phyloP scores from a whole-genome alignment of 2,797 vertebrate species.

The Glossophaga mutica region DNA sequence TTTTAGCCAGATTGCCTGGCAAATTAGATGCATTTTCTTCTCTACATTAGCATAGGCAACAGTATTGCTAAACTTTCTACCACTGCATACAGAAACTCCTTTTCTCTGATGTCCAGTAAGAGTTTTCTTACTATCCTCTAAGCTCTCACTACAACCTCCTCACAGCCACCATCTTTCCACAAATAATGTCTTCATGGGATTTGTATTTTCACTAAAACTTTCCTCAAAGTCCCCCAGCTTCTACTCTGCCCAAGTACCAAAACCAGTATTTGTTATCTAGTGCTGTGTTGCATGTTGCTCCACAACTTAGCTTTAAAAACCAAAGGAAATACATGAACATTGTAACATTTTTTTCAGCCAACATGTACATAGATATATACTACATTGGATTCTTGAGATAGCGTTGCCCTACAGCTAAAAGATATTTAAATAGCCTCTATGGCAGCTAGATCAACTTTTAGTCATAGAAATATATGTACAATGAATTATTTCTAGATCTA shows the following conservation, averaged over 20 bases:
- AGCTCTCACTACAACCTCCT: not conserved
- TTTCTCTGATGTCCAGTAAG: not conserved
- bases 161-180: not conserved
- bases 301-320: conserved; percentile 2
- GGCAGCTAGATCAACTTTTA: conserved; percentile 10
- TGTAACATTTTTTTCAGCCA: not conserved
- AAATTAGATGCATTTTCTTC: not conserved
- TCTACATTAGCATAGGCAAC: not conserved
- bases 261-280: not conserved
- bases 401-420: not conserved
- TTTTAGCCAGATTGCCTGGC: not conserved
- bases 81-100: not conserved
- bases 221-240: not conserved
- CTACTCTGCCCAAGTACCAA: not conserved
- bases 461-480: not conserved
- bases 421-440: not conserved
- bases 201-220: not conserved
- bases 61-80: not conserved
- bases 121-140: not conserved
- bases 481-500: not conserved
- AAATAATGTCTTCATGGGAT: not conserved
- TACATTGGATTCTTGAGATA: not conserved
- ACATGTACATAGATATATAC: not conserved
- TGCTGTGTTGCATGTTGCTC: not conserved
- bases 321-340: not conserved